Percentiles rank a stretch among this genome's conserved stretches.
phyloP scores from a whole-genome alignment of 2,888 invertebrate genomes.

The Neoascia interrupta region DNA sequence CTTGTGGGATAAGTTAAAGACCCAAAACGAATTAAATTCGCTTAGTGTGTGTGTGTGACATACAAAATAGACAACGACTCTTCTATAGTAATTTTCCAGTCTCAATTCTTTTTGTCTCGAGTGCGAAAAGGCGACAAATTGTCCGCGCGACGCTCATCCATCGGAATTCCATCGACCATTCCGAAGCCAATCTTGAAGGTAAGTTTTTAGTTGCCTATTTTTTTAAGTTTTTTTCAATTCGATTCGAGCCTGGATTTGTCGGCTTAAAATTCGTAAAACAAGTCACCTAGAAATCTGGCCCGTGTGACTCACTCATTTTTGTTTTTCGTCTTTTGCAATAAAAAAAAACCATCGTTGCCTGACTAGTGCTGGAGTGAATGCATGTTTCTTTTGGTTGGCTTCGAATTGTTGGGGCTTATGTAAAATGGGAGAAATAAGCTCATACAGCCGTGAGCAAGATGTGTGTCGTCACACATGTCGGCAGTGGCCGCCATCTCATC shows the following conservation, averaged over 20 bases:
- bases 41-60: constrained; percentile 38
- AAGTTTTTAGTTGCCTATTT: constrained; percentile 20
- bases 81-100: constrained; percentile 61
- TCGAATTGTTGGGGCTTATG: constrained; percentile 38
- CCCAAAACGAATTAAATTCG: no score
- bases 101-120: constrained; percentile 52
- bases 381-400: constrained; percentile 43
- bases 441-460: constrained; percentile 13
- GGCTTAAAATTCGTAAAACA: not conserved
- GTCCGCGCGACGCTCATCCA: constrained; percentile 55
- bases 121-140: constrained; percentile 46
- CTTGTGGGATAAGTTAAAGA: no score
- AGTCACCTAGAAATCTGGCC: not conserved
- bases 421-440: constrained; percentile 30
- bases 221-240: not conserved
- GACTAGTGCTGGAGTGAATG: constrained; percentile 35
- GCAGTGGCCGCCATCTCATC: constrained; percentile 36
- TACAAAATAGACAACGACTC: constrained; percentile 10
- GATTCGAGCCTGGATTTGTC: not conserved
- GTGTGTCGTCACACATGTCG: constrained; percentile 47
- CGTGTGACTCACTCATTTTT: not conserved
- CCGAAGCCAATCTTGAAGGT: constrained; percentile 34
- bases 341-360: not conserved
- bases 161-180: constrained; percentile 43
- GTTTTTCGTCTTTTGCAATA: constrained; percentile 50